phyloP scores from a whole-genome alignment of 2,797 vertebrate genomes.

The Steatocranus sp. region DNA sequence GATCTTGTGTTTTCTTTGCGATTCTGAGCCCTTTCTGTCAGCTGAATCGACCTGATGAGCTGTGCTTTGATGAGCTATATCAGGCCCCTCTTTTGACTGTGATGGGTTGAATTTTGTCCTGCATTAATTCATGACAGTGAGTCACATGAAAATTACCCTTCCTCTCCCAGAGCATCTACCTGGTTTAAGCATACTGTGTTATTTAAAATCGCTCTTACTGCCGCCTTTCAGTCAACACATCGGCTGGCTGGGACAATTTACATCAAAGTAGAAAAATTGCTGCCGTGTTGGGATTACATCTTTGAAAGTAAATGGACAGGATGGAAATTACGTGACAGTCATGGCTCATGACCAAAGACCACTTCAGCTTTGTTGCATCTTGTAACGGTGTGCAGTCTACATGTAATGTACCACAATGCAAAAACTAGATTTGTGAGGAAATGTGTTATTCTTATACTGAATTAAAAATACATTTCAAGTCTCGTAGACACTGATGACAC shows the following conservation, averaged over 20 bases:
- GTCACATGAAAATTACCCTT: background rate
- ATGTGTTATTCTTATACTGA: background rate
- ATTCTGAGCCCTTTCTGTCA: background rate
- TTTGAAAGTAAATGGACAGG: background rate
- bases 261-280: slow-evolving; percentile 3
- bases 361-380: background rate
- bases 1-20: background rate
- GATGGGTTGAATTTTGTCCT: background rate
- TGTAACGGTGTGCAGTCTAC: background rate
- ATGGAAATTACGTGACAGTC: background rate
- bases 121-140: background rate
- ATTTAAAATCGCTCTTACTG: background rate
- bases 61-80: slow-evolving; percentile 12
- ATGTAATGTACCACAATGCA: background rate
- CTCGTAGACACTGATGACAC: background rate
- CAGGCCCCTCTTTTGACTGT: background rate
- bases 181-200: background rate
- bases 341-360: background rate
- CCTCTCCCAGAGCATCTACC: background rate
- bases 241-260: background rate
- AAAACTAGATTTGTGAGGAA: background rate
- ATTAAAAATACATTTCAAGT: background rate
- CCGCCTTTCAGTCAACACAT: background rate
- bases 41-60: slow-evolving; percentile 1
- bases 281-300: background rate